Evolutionary conservation across 2,113 vertebrate genomes (phyloP).

Genomic region (Notothenia rossii): DNA sequence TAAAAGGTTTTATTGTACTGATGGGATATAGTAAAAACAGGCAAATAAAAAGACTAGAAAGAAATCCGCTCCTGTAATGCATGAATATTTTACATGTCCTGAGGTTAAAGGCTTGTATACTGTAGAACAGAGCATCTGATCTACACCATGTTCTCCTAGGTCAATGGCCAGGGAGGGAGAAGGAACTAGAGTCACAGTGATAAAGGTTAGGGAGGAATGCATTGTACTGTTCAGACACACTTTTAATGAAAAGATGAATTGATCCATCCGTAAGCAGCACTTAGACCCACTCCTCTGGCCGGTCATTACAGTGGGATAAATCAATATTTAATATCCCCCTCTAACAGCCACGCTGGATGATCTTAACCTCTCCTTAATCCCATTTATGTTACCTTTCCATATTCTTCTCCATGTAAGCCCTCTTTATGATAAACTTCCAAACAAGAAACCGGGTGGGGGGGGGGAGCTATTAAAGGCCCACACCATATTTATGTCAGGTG

Average conservation of each 20-base stretch:
- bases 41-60: slow-evolving; percentile 78
- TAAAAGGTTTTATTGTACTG: slow-evolving; percentile 84
- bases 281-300: slow-evolving; percentile 87
- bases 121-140: slow-evolving; percentile 54
- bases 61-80: slow-evolving; percentile 59
- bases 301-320: slow-evolving; percentile 89
- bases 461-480: slow-evolving; percentile 79
- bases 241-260: slow-evolving; percentile 90
- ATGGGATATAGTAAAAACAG: slow-evolving; percentile 76
- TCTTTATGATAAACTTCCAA: slow-evolving; percentile 88
- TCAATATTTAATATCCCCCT: slow-evolving; percentile 94
- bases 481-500: slow-evolving; percentile 88
- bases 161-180: slow-evolving; percentile 37
- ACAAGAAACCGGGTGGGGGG: slow-evolving; percentile 79
- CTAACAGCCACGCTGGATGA: slow-evolving; percentile 87
- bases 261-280: slow-evolving; percentile 89
- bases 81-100: slow-evolving; percentile 84
- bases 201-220: slow-evolving; percentile 69
- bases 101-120: slow-evolving; percentile 73
- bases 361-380: slow-evolving; percentile 93
- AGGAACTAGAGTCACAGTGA: slow-evolving; percentile 37
- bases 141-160: slow-evolving; percentile 57
- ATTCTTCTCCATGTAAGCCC: slow-evolving; percentile 83
- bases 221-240: slow-evolving; percentile 83
- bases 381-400: slow-evolving; percentile 91